phyloP scores from a whole-genome alignment of 2,797 vertebrate genomes.

The Acomys russatus region DNA sequence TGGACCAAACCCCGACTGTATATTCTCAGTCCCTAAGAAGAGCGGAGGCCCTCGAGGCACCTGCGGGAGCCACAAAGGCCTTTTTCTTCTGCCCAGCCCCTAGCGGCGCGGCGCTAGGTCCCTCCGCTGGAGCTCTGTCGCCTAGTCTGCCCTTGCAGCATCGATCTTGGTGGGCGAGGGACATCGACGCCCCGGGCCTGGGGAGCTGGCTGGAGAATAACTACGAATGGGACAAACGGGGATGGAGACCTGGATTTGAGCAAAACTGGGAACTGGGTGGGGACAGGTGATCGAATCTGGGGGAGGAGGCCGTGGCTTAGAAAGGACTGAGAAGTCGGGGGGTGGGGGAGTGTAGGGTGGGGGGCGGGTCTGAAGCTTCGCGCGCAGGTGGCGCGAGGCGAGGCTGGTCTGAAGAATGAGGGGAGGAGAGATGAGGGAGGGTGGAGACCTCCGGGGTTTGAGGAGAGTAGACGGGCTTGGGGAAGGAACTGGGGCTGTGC shows the following conservation, averaged over 20 bases:
- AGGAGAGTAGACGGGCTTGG: neutral
- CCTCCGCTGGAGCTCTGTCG: neutral
- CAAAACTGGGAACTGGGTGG: slow-evolving; percentile 56
- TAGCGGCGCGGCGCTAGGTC: neutral
- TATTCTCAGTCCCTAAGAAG: neutral
- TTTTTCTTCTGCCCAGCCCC: neutral
- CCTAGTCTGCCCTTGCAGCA: neutral
- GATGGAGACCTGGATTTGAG: slow-evolving; percentile 21
- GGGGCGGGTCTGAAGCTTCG: neutral
- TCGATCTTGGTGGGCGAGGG: slow-evolving; percentile 17
- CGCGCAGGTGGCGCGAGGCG: slow-evolving; percentile 69
- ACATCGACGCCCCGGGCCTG: slow-evolving; percentile 16
- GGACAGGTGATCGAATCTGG: slow-evolving; percentile 45
- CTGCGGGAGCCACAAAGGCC: slow-evolving; percentile 77
- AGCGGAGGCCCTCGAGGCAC: slow-evolving; percentile 59
- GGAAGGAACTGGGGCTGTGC: neutral
- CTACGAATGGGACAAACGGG: neutral
- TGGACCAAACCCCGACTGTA: neutral
- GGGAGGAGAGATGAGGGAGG: slow-evolving; percentile 46
- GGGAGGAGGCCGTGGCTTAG: neutral
- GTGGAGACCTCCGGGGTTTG: slow-evolving; percentile 44
- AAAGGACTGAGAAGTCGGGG: neutral
- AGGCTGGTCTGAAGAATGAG: slow-evolving; percentile 25
- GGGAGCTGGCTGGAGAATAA: neutral
- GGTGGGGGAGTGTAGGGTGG: neutral